Evolutionary conservation across 2,113 vertebrate species (phyloP), one percentile per base, ranked within the genome.

Genomic region (Anhinga rufa): DNA sequence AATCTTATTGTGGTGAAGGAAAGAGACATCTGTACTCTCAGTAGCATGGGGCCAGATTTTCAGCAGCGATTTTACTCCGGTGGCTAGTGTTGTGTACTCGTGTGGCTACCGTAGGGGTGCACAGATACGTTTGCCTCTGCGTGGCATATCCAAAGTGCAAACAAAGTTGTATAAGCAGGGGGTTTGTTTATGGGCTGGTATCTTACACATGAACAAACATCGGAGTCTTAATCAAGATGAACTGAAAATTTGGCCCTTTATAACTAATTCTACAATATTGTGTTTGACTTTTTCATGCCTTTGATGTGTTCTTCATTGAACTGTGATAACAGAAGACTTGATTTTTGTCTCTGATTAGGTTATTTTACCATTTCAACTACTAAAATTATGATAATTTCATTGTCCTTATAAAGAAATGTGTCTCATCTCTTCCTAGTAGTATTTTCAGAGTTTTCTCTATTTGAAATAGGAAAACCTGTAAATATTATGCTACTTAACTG

Each of bases 181-280:
- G 28, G 14, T 32, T 92, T 4, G 3, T 64, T 44, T 82, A 9
- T 44, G 66, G 66, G 78, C 40, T 82, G 25, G 7, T 57, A 3
- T 51, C 64, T 86, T 68, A 38, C 31, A 54, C 4, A 0, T 18
- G 61, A 86, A 12, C 88, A 70, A 38, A 29, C 54, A 68, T 52
- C 2, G 0, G 51, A 66, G 52, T 64, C 36, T 65, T 48, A 38
- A 69, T 26, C 42, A 69, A 78, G 48, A 40, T 32, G 51, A 93
- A 75, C 92, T 97, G 94, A 95, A 95, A 92, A 89, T 88, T 31
- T 95, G 86, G 86, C 86, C 93, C 75, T 69, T 58, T 72, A 4
- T 82, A 38, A 65, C 61, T 77, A 65, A 52, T 77, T 49, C 66
- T 88, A 2, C n/a, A 68, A 2, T 86, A 17, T 17, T 10, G 9